Evolutionary conservation across 2,797 vertebrate genomes (phyloP).

Genomic region (Ficedula albicollis): DNA sequence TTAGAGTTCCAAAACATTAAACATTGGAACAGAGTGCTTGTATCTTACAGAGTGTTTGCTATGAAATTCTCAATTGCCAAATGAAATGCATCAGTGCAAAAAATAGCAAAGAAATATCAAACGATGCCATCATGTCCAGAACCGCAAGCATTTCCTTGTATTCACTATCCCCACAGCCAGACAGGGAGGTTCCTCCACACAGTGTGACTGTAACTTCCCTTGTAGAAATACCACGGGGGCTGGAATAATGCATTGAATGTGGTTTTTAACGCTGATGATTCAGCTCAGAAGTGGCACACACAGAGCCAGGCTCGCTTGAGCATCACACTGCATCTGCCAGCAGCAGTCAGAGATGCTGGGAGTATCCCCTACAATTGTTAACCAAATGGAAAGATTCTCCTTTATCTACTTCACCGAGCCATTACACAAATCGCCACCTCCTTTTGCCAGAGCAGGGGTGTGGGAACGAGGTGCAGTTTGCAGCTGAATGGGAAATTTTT

Average conservation of each 20-base stretch:
- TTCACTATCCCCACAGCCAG: conserved; percentile 62
- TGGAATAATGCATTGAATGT: conserved; percentile 52
- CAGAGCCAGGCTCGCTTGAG: not conserved
- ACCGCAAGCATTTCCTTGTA: conserved; percentile 71
- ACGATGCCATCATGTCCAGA: conserved; percentile 51
- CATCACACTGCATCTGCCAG: not conserved
- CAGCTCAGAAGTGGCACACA: conserved; percentile 45
- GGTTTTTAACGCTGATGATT: conserved; percentile 56
- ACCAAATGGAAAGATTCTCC: not conserved
- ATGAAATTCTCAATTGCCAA: conserved; percentile 11
- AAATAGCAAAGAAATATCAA: conserved; percentile 59
- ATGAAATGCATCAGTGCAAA: conserved; percentile 46
- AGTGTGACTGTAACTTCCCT: conserved; percentile 63
- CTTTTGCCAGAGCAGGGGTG: not conserved
- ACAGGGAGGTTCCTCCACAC: conserved; percentile 66
- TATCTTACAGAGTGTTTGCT: conserved; percentile 27
- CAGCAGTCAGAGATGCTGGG: not conserved
- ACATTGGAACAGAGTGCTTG: not conserved
- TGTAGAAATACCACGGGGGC: conserved; percentile 46
- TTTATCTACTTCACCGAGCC: not conserved
- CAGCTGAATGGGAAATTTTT: not conserved
- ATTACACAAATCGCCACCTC: not conserved
- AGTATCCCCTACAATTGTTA: not conserved
- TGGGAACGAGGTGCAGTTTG: not conserved
- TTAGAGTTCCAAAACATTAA: not conserved